Evolutionary conservation across 2,113 vertebrate genomes (phyloP), one percentile per base, ranked within the genome.

Genomic region (Leptosomus discolor): DNA sequence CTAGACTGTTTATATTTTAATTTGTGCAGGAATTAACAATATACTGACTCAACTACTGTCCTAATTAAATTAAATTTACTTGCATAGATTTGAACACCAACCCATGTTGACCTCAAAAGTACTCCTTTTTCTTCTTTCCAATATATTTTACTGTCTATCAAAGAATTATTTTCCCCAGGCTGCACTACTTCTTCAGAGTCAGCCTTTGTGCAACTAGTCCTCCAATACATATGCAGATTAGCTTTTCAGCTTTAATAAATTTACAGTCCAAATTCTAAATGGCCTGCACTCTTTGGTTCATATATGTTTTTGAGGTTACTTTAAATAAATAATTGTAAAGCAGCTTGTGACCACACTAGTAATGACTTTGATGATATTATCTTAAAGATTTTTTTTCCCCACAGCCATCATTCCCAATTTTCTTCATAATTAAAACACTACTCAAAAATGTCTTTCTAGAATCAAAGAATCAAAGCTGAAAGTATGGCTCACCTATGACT

Each of bases 31-130:
- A 18, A 73, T 95, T 54, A 80, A 83, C 60, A 95, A 91, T 60
- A 73, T 21, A 94, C 82, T 46, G 90, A 70, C 50, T 96, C 77
- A 90, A 92, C 73, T 48, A 45, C 11, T 48, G 57, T 45, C 91
- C 68, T 94, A 96, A 96, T 93, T 94, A 50, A 93, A 80, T 96
- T 91, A 89, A 76, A 92, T 92, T 91, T 85, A 84, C 53, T 86
- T 95, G 41, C 39, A 77, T 15, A 71, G 32, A 85, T 65, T 85
- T 92, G 75, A 97, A 71, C 51, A 82, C 90, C n/a, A 82, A 58
- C 20, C 27, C 34, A 50, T 5, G 1, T 4, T 89, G 89, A 88
- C 68, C 94, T 78, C 71, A 56, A 45, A 92, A 96, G 22, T 18
- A 30, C 30, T 95, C 53, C 34, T 91, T 68, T 89, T 84, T 69